These are phyloP conservation scores for Noctua pronuba DNA, from an alignment of 2,888 invertebrate species.

Conservation along the genomic window DNA sequence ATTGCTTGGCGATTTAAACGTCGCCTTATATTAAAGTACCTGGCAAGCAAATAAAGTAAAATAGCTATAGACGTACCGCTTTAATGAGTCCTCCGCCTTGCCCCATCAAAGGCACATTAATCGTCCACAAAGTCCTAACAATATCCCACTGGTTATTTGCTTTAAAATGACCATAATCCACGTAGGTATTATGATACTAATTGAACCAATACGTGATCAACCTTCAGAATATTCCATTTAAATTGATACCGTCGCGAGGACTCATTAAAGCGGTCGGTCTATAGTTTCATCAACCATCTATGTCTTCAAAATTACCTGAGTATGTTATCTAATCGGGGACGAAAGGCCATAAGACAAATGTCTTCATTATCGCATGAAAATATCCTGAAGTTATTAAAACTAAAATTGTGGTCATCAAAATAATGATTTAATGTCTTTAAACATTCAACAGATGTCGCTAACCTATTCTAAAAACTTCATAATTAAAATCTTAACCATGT, in stretches of 20 bases:
- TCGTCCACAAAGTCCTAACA: too few species aligned
- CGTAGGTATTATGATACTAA: too few species aligned
- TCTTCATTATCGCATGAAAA: background rate
- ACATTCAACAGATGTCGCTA: slow-evolving; percentile 24
- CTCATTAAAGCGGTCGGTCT: too few species aligned
- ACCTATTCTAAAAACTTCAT: background rate
- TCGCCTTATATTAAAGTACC: background rate
- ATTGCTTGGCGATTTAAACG: background rate
- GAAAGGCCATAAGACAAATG: background rate
- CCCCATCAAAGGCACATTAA: too few species aligned
- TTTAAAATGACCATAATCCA: too few species aligned
- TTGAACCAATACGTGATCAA: too few species aligned
- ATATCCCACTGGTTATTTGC: too few species aligned
- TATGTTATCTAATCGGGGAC: background rate
- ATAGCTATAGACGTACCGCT: too few species aligned
- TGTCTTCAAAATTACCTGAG: background rate
- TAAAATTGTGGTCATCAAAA: background rate
- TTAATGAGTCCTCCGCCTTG: too few species aligned
- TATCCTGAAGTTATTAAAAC: background rate
- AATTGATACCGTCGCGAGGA: too few species aligned
- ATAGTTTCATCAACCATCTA: background rate
- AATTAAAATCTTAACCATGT: background rate
- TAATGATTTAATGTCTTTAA: background rate
- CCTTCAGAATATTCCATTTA: too few species aligned
- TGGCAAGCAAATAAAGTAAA: background rate